Evolutionary conservation across 2,113 vertebrate genomes (phyloP).

Genomic region (Copsychus sechellarum): DNA sequence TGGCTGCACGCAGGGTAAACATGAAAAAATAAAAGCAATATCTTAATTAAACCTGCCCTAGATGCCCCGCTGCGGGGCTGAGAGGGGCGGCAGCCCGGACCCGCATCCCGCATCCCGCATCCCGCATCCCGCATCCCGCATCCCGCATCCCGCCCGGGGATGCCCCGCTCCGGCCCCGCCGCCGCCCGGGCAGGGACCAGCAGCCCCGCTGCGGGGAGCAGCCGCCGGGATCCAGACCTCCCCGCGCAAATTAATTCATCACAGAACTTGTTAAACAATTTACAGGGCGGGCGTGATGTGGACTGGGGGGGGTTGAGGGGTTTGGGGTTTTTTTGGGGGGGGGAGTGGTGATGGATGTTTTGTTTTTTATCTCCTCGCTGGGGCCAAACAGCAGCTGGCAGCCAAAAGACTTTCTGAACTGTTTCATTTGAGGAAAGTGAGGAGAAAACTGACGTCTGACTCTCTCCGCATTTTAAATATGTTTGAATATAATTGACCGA

Average conservation of each 20-base stretch:
- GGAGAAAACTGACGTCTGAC: not conserved
- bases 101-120: not conserved
- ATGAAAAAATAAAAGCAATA: no score
- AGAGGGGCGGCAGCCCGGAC: not conserved
- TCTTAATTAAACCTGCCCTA: not conserved
- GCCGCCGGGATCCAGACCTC: not conserved
- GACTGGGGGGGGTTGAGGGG: not conserved
- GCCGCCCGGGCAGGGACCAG: not conserved
- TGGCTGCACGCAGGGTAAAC: not conserved
- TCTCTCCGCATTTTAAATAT: constrained; percentile 1
- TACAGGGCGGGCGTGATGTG: not conserved
- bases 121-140: no score
- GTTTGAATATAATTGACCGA: not conserved
- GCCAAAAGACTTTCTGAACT: constrained; percentile 44
- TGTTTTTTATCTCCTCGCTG: not conserved
- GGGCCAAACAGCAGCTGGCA: constrained; percentile 25
- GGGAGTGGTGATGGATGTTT: fast-evolving
- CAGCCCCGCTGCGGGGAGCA: not conserved
- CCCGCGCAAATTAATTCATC: constrained; percentile 16
- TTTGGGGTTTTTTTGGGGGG: not conserved
- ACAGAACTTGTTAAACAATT: not conserved
- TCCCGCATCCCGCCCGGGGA: not conserved
- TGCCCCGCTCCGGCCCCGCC: not conserved
- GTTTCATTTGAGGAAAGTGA: constrained; percentile 2
- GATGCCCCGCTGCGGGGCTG: not conserved